Evolutionary conservation across 2,888 invertebrate genomes (phyloP).

Genomic region (Melinopterus prodromus): DNA sequence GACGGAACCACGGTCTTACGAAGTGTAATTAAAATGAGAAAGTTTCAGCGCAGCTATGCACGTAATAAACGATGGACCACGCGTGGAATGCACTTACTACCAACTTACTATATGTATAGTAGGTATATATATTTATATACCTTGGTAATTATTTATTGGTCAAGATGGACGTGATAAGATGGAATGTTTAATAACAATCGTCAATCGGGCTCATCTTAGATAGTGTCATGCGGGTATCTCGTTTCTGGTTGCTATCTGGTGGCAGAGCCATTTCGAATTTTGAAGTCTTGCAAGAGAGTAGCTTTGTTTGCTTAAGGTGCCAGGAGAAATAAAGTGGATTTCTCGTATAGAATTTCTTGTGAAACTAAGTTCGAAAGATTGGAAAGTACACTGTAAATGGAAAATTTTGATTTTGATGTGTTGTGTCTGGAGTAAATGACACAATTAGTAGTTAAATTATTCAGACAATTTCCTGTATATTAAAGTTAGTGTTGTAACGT

Average conservation of each 20-base stretch:
- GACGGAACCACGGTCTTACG: neutral
- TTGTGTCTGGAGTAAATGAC: too few relatives aligned
- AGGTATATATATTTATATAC: neutral
- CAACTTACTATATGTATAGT: too few relatives aligned
- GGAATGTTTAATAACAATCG: slow-evolving; percentile 4
- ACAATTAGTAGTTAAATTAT: too few relatives aligned
- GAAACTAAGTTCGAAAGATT: neutral
- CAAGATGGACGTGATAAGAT: slow-evolving; percentile 4
- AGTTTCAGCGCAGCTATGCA: neutral
- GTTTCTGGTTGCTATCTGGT: neutral
- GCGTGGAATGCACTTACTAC: neutral
- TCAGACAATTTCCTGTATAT: too few relatives aligned
- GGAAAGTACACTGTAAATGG: neutral
- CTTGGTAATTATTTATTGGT: neutral
- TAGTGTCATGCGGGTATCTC: neutral
- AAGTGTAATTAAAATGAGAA: neutral
- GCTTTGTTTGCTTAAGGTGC: neutral
- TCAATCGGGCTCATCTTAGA: neutral
- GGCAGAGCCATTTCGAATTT: slow-evolving; percentile 4
- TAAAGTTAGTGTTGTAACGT: too few relatives aligned
- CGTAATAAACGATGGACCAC: neutral
- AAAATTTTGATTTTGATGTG: neutral
- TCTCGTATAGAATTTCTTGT: neutral
- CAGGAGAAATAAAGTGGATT: neutral
- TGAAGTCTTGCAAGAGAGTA: neutral